phyloP scores from a whole-genome alignment of 1,140 invertebrate species.

The Ceratoteleas bidentatus region DNA sequence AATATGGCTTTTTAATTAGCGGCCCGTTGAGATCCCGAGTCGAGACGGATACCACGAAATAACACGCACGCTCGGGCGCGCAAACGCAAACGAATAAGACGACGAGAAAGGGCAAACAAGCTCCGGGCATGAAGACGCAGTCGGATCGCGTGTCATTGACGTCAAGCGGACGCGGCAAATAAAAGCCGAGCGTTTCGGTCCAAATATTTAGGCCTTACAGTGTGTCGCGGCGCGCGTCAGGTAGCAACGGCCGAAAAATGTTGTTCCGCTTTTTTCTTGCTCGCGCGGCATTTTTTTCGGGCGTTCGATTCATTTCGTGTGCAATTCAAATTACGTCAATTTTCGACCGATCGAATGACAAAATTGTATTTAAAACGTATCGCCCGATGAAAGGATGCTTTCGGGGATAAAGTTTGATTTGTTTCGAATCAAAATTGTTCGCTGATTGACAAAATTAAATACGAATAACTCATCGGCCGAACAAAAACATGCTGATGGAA shows the following conservation, averaged over 20 bases:
- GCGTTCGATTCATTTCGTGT: constrained; percentile 11
- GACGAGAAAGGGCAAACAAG: constrained; percentile 55
- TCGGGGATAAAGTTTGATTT: constrained; percentile 39
- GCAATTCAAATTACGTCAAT: constrained; percentile 54
- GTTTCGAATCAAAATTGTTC: constrained; percentile 52
- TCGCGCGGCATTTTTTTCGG: not conserved
- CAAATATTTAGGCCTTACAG: constrained; percentile 23
- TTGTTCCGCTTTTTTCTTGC: not conserved
- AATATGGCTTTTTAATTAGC: constrained; percentile 62
- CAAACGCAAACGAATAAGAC: constrained; percentile 60
- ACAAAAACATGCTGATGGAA: constrained; percentile 47
- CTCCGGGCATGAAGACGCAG: constrained; percentile 33
- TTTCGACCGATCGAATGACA: constrained; percentile 22
- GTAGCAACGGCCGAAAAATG: no score
- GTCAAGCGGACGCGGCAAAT: constrained; percentile 33
- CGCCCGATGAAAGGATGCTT: constrained; percentile 24
- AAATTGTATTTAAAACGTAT: constrained; percentile 41
- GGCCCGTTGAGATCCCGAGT: constrained; percentile 52
- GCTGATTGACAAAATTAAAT: constrained; percentile 58
- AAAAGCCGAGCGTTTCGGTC: constrained; percentile 33
- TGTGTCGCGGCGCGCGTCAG: not conserved
- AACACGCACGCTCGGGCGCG: constrained; percentile 62
- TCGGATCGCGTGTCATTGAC: constrained; percentile 61
- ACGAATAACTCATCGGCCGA: constrained; percentile 45
- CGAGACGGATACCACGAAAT: constrained; percentile 63